Conservation (phyloP, 2,888 invertebrate genomes). For the Notocelia uddmanniana region DNA sequence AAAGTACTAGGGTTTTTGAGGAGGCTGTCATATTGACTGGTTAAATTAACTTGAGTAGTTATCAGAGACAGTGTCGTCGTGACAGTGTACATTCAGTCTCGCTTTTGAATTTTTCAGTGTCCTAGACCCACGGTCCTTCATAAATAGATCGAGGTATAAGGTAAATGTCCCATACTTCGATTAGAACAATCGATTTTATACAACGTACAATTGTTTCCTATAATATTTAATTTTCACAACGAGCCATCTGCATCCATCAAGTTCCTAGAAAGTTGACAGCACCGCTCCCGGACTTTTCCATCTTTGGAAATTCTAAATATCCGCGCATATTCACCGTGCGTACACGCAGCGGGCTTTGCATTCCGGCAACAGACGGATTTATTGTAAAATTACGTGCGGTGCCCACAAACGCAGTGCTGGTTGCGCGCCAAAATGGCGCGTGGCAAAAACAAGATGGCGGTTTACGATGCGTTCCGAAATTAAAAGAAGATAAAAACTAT, state of each 20-base stretch:
- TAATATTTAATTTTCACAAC: not conserved
- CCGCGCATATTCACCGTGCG: conserved; percentile 70
- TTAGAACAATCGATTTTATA: no score
- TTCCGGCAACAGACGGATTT: conserved; percentile 79
- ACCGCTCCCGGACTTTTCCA: conserved; percentile 43
- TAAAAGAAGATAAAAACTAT: not conserved
- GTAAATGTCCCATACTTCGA: no score
- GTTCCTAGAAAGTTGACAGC: conserved; percentile 40
- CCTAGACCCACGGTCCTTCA: no score
- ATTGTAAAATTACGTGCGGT: conserved; percentile 81
- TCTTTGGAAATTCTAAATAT: conserved; percentile 58
- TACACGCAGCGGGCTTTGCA: conserved; percentile 72
- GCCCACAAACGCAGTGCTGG: conserved; percentile 61
- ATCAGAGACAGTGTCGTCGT: no score
- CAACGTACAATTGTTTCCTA: not conserved
- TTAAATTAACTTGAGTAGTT: no score
- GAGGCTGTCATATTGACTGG: no score
- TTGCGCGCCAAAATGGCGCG: conserved; percentile 55
- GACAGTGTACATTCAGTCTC: no score
- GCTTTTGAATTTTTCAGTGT: no score
- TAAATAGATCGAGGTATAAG: no score
- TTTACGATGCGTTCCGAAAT: conserved; percentile 52
- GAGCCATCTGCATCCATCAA: not conserved
- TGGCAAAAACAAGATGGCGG: conserved; percentile 71
- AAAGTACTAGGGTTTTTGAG: no score